A percentile compares a stretch with the other conserved stretches of the same genome.
phyloP scores from a whole-genome alignment of 2,113 vertebrate genomes.

The Carettochelys insculpta region DNA sequence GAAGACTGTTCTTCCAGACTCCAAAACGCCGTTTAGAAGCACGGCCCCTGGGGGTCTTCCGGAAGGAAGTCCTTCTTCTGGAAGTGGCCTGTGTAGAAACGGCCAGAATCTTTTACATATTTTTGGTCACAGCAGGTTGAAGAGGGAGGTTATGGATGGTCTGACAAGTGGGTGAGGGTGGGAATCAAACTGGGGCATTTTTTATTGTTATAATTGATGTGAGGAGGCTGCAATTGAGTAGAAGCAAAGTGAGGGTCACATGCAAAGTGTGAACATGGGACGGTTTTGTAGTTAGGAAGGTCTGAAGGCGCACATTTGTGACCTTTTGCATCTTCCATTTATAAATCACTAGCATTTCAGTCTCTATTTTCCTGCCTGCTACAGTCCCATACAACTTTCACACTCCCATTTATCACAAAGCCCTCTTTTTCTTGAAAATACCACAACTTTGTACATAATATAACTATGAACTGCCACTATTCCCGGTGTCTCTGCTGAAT shows the following conservation, averaged over 20 bases:
- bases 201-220: not conserved
- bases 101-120: not conserved
- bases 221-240: not conserved
- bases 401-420: not conserved
- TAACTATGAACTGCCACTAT: not conserved
- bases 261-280: rapidly evolving
- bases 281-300: not conserved
- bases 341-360: not conserved
- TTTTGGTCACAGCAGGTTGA: not conserved
- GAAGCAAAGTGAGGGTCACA: not conserved
- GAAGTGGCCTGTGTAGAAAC: too few species aligned
- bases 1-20: too few species aligned
- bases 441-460: not conserved
- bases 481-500: not conserved
- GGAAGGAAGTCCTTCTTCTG: too few species aligned
- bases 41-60: too few species aligned
- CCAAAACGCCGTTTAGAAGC: too few species aligned
- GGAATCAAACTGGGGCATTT: not conserved
- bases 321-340: not conserved
- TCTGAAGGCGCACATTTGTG: not conserved
- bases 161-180: not conserved
- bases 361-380: not conserved
- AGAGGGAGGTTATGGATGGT: not conserved
- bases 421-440: not conserved
- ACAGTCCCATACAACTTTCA: not conserved